These are phyloP conservation scores for Lacerta agilis DNA, from an alignment of 2,797 vertebrate species.

Conservation along the genomic window DNA sequence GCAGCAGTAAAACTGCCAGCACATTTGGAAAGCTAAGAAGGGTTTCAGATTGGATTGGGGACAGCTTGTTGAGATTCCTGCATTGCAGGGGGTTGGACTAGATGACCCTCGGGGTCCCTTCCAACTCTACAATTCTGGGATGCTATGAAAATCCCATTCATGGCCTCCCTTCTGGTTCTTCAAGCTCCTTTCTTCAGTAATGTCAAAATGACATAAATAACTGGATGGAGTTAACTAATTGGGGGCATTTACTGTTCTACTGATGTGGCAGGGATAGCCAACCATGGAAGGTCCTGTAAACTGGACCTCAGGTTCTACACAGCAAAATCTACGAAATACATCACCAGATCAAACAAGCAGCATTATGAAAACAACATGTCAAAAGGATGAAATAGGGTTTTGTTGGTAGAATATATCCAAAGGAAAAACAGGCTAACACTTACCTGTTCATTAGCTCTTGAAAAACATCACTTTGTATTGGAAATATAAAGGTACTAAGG, in stretches of 20 bases:
- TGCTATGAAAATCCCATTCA: not conserved
- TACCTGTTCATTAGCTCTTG: conserved; percentile 82
- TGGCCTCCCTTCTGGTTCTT: not conserved
- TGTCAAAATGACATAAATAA: not conserved
- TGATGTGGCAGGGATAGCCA: not conserved
- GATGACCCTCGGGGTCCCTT: no score
- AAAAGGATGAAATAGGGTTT: conserved; percentile 49
- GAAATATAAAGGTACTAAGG: conserved; percentile 80
- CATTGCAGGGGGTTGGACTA: no score
- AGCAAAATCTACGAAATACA: conserved; percentile 5
- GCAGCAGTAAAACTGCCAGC: no score
- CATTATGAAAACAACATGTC: conserved; percentile 51
- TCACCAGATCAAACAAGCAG: conserved; percentile 23
- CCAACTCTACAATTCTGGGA: no score
- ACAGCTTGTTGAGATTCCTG: no score
- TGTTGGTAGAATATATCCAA: conserved; percentile 43
- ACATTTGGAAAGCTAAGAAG: no score
- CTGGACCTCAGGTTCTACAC: conserved; percentile 12
- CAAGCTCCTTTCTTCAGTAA: not conserved
- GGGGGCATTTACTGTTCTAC: not conserved
- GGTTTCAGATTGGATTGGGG: no score
- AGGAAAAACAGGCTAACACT: conserved; percentile 54
- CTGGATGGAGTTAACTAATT: not conserved
- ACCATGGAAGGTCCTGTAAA: not conserved
- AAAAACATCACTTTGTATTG: conserved; percentile 76